Percentiles rank a stretch among this genome's conserved stretches.
Evolutionary conservation across 2,888 invertebrate species (phyloP).

Genomic region (Ecdyonurus torrentis): DNA sequence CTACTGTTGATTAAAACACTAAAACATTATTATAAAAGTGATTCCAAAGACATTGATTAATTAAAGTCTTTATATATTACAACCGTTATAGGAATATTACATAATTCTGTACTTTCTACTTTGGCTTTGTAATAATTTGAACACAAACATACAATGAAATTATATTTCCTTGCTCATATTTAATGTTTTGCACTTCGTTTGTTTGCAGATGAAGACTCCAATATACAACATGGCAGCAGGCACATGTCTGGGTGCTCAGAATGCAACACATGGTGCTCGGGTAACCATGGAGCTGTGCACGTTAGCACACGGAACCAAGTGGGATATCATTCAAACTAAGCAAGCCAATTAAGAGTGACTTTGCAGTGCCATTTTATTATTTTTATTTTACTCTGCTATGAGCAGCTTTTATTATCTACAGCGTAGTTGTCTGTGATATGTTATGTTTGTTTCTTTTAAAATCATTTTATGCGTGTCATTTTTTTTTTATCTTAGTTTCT

Average conservation of each 20-base stretch:
- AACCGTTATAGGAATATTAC: slow-evolving; percentile 7
- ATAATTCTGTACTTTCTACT: no score
- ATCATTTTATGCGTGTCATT: no score
- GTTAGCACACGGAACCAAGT: slow-evolving; percentile 30
- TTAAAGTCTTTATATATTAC: background rate
- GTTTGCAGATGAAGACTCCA: slow-evolving; percentile 46
- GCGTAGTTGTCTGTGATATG: no score
- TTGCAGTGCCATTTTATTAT: no score
- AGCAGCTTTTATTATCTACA: no score
- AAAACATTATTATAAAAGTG: no score
- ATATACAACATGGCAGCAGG: slow-evolving; percentile 78
- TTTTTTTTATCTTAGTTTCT: no score
- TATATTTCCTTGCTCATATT: background rate
- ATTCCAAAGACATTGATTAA: no score
- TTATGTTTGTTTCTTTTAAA: no score
- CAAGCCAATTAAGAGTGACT: background rate
- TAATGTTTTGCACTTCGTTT: slow-evolving; percentile 10
- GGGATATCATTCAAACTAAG: slow-evolving; percentile 30
- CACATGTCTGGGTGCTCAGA: slow-evolving; percentile 48
- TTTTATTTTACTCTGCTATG: no score
- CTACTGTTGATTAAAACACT: no score
- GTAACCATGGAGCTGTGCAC: slow-evolving; percentile 45
- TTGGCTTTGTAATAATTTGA: slow-evolving; percentile 2
- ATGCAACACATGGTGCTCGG: slow-evolving; percentile 25
- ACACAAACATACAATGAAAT: background rate